phyloP scores from a whole-genome alignment of 2,797 vertebrate genomes.

The Geotrypetes seraphini region DNA sequence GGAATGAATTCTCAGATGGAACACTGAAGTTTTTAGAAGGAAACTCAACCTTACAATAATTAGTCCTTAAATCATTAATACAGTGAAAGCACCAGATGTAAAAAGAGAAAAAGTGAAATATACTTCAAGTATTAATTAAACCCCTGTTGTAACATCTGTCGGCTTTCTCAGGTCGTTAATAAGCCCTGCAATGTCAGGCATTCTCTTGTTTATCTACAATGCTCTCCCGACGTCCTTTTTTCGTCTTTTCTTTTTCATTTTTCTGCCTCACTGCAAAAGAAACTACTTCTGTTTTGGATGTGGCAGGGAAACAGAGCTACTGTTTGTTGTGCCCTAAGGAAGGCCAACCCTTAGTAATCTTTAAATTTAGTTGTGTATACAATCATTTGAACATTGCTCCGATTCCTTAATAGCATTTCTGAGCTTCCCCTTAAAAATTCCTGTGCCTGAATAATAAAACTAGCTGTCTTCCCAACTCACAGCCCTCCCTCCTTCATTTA shows the following conservation, averaged over 20 bases:
- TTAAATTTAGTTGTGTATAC: too few relatives aligned
- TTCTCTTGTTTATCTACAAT: conserved; percentile 35
- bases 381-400: too few relatives aligned
- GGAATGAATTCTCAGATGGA: conserved; percentile 63
- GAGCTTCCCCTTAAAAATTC: too few relatives aligned
- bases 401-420: too few relatives aligned
- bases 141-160: conserved; percentile 35
- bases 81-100: conserved; percentile 39
- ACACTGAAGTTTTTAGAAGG: conserved; percentile 56
- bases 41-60: conserved; percentile 55
- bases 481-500: too few relatives aligned
- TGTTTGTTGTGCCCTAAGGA: too few relatives aligned
- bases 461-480: too few relatives aligned
- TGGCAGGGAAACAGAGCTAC: too few relatives aligned
- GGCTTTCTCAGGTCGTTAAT: conserved; percentile 42
- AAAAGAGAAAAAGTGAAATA: conserved; percentile 40
- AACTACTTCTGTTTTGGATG: too few relatives aligned
- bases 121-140: conserved; percentile 39
- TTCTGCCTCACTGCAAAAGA: conserved; percentile 7
- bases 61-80: conserved; percentile 67
- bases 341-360: too few relatives aligned
- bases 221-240: conserved; percentile 34
- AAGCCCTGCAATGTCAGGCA: conserved; percentile 23
- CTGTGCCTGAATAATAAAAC: too few relatives aligned
- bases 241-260: conserved; percentile 24